phyloP scores from a whole-genome alignment of 2,797 vertebrate genomes.

The Neomorphus geoffroyi region DNA sequence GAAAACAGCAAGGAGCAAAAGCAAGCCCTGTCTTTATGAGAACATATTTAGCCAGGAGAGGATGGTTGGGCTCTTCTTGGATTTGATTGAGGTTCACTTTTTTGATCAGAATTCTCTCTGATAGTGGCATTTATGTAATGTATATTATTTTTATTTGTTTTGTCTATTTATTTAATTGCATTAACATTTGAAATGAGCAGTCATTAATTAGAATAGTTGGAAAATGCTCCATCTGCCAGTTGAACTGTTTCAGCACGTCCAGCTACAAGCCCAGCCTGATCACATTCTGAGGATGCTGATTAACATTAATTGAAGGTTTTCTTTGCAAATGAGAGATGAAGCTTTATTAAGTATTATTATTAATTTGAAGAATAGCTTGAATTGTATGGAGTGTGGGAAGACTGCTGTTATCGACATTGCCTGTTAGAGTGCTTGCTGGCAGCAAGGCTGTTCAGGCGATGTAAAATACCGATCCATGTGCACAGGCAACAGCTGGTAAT shows the following conservation, averaged over 20 bases:
- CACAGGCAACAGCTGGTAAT: conserved; percentile 2
- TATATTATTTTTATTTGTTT: conserved; percentile 62
- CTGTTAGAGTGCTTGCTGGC: conserved; percentile 31
- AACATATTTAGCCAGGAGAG: not conserved
- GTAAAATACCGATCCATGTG: not conserved
- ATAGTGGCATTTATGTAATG: conserved; percentile 18
- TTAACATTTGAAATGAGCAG: conserved; percentile 58
- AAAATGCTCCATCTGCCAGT: conserved; percentile 59
- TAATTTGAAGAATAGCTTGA: conserved; percentile 59
- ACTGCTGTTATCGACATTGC: not conserved
- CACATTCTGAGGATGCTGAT: conserved; percentile 44
- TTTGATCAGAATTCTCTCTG: not conserved
- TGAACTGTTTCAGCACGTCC: conserved; percentile 61
- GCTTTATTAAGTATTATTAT: conserved; percentile 66
- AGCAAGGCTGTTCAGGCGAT: not conserved
- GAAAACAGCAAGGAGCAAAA: not conserved
- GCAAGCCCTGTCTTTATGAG: not conserved
- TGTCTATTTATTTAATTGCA: conserved; percentile 56
- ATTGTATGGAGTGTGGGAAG: conserved; percentile 28
- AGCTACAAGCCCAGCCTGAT: conserved; percentile 48
- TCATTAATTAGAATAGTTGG: conserved; percentile 50
- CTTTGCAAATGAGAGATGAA: conserved; percentile 54
- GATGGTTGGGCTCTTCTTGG: not conserved
- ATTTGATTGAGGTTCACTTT: not conserved
- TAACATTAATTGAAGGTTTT: conserved; percentile 67